These are phyloP conservation scores for Imbricaverruca yamaguchii DNA, from an alignment of 2,888 invertebrate species.

Conservation along the genomic window DNA sequence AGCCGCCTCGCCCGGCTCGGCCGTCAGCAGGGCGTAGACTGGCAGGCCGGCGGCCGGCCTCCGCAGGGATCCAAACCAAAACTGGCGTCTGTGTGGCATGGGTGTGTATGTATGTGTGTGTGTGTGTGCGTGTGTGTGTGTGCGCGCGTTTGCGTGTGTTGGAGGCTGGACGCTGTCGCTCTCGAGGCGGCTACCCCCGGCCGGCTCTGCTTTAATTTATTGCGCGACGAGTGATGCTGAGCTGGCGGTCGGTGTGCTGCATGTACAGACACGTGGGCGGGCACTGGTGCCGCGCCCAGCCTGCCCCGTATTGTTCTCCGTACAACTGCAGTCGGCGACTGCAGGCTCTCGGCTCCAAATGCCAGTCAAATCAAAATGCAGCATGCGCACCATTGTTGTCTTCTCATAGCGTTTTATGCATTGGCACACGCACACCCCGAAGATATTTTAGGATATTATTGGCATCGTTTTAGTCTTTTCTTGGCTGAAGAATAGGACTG, in stretches of 20 bases:
- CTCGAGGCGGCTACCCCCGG: not conserved
- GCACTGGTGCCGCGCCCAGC: too few relatives aligned
- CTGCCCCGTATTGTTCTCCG: not conserved
- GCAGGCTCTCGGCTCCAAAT: not conserved
- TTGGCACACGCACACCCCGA: not conserved
- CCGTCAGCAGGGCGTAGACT: not conserved
- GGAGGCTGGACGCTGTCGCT: too few relatives aligned
- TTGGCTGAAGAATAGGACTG: not conserved
- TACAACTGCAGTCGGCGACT: not conserved
- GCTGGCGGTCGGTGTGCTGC: not conserved
- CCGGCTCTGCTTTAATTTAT: slow-evolving; percentile 8
- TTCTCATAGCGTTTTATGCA: slow-evolving; percentile 15
- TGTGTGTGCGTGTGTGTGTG: not conserved
- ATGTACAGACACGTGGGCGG: too few relatives aligned
- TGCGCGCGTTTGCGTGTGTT: too few relatives aligned
- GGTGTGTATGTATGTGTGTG: not conserved
- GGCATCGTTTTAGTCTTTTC: not conserved
- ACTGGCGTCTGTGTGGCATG: not conserved
- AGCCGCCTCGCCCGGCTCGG: not conserved
- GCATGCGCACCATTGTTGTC: slow-evolving; percentile 9
- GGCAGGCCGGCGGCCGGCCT: not conserved
- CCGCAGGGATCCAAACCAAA: slow-evolving; percentile 12
- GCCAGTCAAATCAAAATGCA: slow-evolving; percentile 14
- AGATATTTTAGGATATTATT: slow-evolving; percentile 13
- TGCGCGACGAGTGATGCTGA: not conserved